A percentile compares a stretch with the other conserved stretches of the same genome.
phyloP scores from a whole-genome alignment of 2,888 invertebrate genomes.

The Villa cingulata region DNA sequence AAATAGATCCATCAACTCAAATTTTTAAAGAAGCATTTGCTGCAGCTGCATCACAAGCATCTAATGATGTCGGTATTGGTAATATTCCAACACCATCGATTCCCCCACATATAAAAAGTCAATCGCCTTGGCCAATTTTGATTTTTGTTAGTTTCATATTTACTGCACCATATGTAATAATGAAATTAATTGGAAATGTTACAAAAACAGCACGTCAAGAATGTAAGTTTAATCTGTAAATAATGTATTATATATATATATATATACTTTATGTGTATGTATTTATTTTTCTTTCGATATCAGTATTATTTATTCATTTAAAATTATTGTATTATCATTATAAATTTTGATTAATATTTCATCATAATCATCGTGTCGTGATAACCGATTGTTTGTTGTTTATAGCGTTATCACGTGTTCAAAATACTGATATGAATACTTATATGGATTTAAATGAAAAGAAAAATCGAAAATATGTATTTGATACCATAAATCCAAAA shows the following conservation, averaged over 20 bases:
- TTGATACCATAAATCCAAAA: no score
- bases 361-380: background rate
- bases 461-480: no score
- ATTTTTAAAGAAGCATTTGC: constrained; percentile 38
- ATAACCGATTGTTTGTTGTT: no score
- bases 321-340: background rate
- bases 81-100: constrained; percentile 33
- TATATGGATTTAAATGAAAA: no score
- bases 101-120: constrained; percentile 24
- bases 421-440: no score
- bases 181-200: constrained; percentile 56
- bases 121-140: constrained; percentile 74
- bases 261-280: background rate
- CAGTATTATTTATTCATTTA: background rate
- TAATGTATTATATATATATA: background rate
- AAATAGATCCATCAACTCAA: constrained; percentile 31
- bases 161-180: constrained; percentile 83
- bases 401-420: no score
- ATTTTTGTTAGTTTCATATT: constrained; percentile 80
- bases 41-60: constrained; percentile 32
- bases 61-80: constrained; percentile 28
- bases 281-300: no score
- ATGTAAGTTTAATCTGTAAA: constrained; percentile 37
- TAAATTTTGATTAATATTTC: no score
- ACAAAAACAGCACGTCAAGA: constrained; percentile 42